Base-by-base conservation (phyloP, 2,113 vertebrate genomes). In the Platysteira castanea region DNA sequence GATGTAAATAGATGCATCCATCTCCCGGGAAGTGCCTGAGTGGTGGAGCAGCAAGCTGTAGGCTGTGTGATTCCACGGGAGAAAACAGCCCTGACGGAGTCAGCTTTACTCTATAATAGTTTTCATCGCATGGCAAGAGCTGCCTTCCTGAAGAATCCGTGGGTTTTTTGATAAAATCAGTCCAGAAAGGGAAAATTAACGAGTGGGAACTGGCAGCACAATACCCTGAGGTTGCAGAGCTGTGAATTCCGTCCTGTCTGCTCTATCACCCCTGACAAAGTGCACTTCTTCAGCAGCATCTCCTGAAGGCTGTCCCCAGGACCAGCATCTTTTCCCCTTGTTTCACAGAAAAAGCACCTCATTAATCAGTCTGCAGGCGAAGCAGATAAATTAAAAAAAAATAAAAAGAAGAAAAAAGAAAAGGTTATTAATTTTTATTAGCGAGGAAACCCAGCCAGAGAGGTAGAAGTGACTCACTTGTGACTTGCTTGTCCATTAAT, bases 391-490 rank as follows among this genome's bases (percentile, higher is more conserved):
- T 53, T 57, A 0, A 6, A 22, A 64, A 33, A 31, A 52, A 31
- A 63, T 42, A 19, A 63, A 33, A 27, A 39, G 39, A 39, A 39
- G 39, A 39, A 39, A 39, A 39, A 39, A 49, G 1, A 17, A 88
- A 73, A 81, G 5, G 1, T 46, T 78, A 70, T 73, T 89, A 8
- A 61, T 88, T 94, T 93, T 93, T 84, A 33, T 60, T 77, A 70
- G 56, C 13, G 50, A 44, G 30, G 26, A 60, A 68, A 31, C 42
- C 63, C 70, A 86, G 47, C 71, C 79, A 91, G 79, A 90, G 88
- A 97, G 76, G 93, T 96, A 85, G 83, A 95, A 86, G 37, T 86
- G 71, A 93, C 76, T 95, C 73, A 81, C 74, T 93, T 11, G 2
- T 59, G 49, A 90, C 20, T 90, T 49, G 50, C 52, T 82, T 53